These are phyloP conservation scores for Epizoanthus rinbou DNA, from an alignment of 92 coral and sea anemone species.

Conservation along the genomic window DNA sequence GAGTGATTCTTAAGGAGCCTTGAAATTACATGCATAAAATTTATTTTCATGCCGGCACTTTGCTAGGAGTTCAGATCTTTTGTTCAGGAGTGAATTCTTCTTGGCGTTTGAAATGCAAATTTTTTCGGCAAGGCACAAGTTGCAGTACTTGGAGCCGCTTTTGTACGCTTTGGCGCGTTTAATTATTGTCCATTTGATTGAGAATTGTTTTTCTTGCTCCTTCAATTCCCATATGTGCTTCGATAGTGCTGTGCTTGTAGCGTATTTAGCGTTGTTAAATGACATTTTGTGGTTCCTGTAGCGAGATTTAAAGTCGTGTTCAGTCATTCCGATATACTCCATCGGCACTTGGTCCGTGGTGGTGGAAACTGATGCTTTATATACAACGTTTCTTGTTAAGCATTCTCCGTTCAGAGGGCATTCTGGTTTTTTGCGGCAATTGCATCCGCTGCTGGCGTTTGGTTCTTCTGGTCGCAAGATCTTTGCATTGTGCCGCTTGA, in stretches of 20 bases:
- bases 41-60: too few relatives aligned
- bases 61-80: too few relatives aligned
- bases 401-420: conserved; percentile 37
- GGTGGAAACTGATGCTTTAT: conserved; percentile 7
- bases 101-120: too few relatives aligned
- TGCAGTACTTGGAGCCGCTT: neutral
- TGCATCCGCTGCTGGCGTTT: conserved; percentile 26
- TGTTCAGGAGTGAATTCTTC: too few relatives aligned
- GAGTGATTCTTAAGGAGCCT: too few relatives aligned
- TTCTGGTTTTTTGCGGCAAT: conserved; percentile 28
- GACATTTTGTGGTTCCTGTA: conserved; percentile 38
- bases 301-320: conserved; percentile 32
- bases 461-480: conserved; percentile 24
- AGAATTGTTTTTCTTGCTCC: neutral
- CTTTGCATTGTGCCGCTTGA: conserved; percentile 33
- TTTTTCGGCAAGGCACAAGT: too few relatives aligned
- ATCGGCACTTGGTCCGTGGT: conserved; percentile 3
- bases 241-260: conserved; percentile 14
- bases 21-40: too few relatives aligned
- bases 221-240: conserved; percentile 34
- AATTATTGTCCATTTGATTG: conserved; percentile 3
- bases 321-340: too few relatives aligned
- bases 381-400: neutral
- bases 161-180: too few relatives aligned
- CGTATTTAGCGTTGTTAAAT: conserved; percentile 27